These are phyloP conservation scores for Nymphalis urticae DNA, from an alignment of 2,888 invertebrate genomes.

Conservation along the genomic window DNA sequence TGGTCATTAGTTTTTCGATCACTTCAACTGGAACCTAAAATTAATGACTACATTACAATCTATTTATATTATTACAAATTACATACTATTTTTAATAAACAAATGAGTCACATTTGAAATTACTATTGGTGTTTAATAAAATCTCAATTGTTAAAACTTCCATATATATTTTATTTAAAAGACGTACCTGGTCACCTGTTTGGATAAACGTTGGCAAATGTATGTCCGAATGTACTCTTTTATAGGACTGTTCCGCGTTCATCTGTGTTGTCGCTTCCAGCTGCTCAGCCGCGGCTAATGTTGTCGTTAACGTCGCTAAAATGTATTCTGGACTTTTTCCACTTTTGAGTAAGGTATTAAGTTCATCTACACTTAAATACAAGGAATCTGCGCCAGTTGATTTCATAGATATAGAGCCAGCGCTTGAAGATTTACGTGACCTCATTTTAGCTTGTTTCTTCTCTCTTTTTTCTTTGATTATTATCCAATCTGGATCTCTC, in stretches of 20 bases:
- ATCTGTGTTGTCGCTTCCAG: conserved; percentile 70
- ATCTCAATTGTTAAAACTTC: background rate
- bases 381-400: conserved; percentile 74
- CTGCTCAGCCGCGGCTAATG: conserved; percentile 75
- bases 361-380: conserved; percentile 83
- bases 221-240: conserved; percentile 84
- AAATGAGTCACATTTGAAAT: background rate
- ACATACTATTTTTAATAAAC: background rate
- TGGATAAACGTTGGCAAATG: conserved; percentile 90
- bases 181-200: conserved; percentile 84
- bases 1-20: conserved; percentile 83
- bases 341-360: conserved; percentile 85
- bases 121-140: too few relatives aligned
- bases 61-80: background rate
- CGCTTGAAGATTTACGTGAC: conserved; percentile 73
- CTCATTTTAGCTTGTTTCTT: conserved; percentile 61
- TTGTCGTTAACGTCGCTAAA: conserved; percentile 82
- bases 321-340: conserved; percentile 85
- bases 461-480: conserved; percentile 82
- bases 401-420: conserved; percentile 75
- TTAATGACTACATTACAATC: background rate
- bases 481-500: conserved; percentile 92
- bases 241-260: conserved; percentile 64
- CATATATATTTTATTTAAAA: background rate
- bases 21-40: conserved; percentile 86